Conservation (phyloP, 2,888 invertebrate species). For the Tachina lurida region DNA sequence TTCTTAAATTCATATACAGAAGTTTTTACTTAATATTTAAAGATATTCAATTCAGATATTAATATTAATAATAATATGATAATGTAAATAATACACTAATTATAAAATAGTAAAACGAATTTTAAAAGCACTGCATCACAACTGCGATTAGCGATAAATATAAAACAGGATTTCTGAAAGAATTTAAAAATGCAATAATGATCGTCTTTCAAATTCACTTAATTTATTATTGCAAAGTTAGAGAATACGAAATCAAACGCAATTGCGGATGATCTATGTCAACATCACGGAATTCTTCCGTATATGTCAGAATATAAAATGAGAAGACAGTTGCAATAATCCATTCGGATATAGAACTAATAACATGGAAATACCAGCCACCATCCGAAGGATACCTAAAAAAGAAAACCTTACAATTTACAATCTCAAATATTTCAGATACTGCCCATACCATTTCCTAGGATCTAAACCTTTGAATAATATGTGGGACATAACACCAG, state of each 20-base stretch:
- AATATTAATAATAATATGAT: neutral
- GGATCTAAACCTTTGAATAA: slow-evolving; percentile 84
- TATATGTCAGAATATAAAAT: slow-evolving; percentile 86
- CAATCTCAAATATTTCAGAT: neutral
- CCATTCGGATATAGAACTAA: slow-evolving; percentile 87
- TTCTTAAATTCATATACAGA: slow-evolving; percentile 15
- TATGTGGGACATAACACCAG: slow-evolving; percentile 84
- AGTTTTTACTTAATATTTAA: slow-evolving; percentile 34
- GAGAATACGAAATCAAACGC: slow-evolving; percentile 77
- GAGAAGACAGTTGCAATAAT: slow-evolving; percentile 86
- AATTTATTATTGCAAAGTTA: slow-evolving; percentile 75
- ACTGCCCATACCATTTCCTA: slow-evolving; percentile 83
- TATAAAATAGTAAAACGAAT: neutral
- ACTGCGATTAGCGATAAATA: neutral
- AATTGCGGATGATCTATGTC: slow-evolving; percentile 84
- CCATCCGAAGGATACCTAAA: slow-evolving; percentile 84
- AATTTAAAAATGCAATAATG: neutral
- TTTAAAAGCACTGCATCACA: slow-evolving; percentile 9
- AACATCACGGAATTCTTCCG: slow-evolving; percentile 86
- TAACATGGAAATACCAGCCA: slow-evolving; percentile 87
- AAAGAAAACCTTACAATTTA: slow-evolving; percentile 1
- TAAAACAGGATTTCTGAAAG: neutral
- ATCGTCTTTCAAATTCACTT: neutral
- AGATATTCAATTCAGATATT: slow-evolving; percentile 17
- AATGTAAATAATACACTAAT: neutral